These are phyloP conservation scores for Brachionichthys hirsutus DNA, from an alignment of 2,113 vertebrate species.

Conservation along the genomic window DNA sequence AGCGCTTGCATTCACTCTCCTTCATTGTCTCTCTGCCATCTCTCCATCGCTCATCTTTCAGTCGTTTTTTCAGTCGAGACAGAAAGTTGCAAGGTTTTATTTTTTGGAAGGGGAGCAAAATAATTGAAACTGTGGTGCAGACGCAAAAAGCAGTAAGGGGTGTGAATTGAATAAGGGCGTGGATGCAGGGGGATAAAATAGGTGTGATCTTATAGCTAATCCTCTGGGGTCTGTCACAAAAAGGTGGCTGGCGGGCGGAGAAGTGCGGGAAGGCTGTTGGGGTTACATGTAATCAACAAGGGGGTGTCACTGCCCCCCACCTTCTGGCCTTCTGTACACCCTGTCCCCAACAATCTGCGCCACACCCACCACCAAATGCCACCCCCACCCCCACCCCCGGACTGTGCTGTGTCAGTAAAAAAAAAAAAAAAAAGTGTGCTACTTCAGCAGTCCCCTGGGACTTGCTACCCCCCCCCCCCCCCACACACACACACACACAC, in stretches of 20 bases:
- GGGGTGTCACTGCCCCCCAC: constrained; percentile 49
- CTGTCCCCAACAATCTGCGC: constrained; percentile 62
- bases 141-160: constrained; percentile 31
- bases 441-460: constrained; percentile 76
- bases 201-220: constrained; percentile 69
- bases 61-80: constrained; percentile 24
- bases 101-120: constrained; percentile 12
- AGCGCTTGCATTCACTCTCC: not conserved
- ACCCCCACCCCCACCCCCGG: constrained; percentile 18
- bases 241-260: constrained; percentile 52
- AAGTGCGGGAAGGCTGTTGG: constrained; percentile 23
- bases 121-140: not conserved
- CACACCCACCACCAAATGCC: constrained; percentile 17
- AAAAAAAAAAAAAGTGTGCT: constrained; percentile 75
- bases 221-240: constrained; percentile 60
- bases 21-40: constrained; percentile 4
- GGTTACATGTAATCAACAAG: constrained; percentile 65
- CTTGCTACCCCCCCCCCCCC: constrained; percentile 55
- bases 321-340: constrained; percentile 56
- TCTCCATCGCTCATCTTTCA: constrained; percentile 41
- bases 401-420: constrained; percentile 77
- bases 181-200: constrained; percentile 43
- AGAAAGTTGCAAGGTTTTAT: constrained; percentile 40
- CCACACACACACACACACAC: too few species aligned
- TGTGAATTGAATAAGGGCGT: constrained; percentile 60